These are phyloP conservation scores for Drosophila melanosoma DNA, from an alignment of 2,888 invertebrate genomes.

Conservation along the genomic window DNA sequence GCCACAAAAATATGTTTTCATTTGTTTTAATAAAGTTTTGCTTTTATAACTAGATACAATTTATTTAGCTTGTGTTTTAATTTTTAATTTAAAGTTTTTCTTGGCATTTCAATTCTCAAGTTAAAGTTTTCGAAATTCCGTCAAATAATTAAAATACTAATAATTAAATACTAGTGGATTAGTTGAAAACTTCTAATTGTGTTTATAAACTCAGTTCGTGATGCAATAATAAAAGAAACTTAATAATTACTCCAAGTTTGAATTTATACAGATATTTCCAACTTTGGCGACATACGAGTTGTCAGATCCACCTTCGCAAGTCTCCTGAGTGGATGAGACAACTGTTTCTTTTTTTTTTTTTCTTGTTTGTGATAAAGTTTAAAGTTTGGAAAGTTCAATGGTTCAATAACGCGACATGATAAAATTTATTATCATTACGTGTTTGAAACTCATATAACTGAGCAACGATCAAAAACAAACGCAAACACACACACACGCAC, in stretches of 20 bases:
- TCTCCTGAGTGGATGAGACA: constrained; percentile 38
- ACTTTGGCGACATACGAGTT: not conserved
- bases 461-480: constrained; percentile 23
- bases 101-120: no score
- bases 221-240: not conserved
- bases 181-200: not conserved
- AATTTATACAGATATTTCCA: not conserved
- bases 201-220: not conserved
- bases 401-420: constrained; percentile 66
- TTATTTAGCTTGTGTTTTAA: no score
- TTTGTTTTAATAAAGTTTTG: not conserved
- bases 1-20: not conserved
- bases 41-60: not conserved
- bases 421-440: constrained; percentile 68
- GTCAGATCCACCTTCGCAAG: constrained; percentile 56
- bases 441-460: constrained; percentile 59
- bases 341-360: constrained; percentile 48
- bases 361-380: constrained; percentile 56
- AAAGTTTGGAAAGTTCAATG: constrained; percentile 25
- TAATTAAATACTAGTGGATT: no score
- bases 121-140: no score
- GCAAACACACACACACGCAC: constrained; percentile 4
- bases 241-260: not conserved
- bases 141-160: no score
- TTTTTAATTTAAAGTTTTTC: no score